Percentiles rank a stretch among this genome's conserved stretches.
phyloP scores from a whole-genome alignment of 2,113 vertebrate species.

The Ovibos moschatus region DNA sequence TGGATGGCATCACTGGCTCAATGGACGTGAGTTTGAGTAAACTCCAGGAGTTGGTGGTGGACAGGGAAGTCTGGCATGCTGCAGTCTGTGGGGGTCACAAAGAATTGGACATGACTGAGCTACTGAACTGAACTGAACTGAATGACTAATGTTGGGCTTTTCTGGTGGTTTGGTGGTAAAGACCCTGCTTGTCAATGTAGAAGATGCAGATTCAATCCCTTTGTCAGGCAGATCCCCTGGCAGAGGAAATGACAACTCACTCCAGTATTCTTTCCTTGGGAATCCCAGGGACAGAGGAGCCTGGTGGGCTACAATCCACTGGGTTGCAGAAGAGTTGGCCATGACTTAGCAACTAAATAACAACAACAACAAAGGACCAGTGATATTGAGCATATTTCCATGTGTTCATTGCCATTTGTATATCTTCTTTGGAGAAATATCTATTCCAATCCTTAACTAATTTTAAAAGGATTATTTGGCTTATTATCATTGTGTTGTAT shows the following conservation, averaged over 20 bases:
- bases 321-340: not conserved
- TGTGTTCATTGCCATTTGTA: not conserved
- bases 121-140: not conserved
- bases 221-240: not conserved
- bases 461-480: not conserved
- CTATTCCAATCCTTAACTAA: not conserved
- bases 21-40: not conserved
- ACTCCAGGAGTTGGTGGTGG: fast-evolving
- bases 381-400: not conserved
- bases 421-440: not conserved
- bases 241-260: not conserved
- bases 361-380: not conserved
- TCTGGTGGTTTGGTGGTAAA: not conserved
- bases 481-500: not conserved
- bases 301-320: not conserved
- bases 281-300: not conserved
- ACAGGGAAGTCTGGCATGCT: not conserved
- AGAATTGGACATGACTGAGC: not conserved
- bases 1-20: not conserved
- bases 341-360: not conserved
- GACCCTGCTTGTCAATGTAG: not conserved
- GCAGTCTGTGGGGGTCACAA: not conserved
- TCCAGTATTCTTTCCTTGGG: not conserved
- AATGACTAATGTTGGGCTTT: not conserved
- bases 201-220: not conserved